phyloP scores from a whole-genome alignment of 1,140 invertebrate species.

The Hirudo medicinalis region DNA sequence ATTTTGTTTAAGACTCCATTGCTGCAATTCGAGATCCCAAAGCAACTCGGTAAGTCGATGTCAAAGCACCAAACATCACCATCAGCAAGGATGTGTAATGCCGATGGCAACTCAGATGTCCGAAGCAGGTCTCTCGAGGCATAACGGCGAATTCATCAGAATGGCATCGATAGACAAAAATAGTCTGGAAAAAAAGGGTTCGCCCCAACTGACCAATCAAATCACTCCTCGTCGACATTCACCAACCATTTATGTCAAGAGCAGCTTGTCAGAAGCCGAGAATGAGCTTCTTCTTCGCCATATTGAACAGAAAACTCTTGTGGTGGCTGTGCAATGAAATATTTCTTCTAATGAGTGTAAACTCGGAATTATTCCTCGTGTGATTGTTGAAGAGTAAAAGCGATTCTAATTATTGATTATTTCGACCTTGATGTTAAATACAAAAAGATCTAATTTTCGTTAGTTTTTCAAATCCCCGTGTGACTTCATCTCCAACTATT shows the following conservation, averaged over 20 bases:
- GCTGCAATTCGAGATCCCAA: slow-evolving; percentile 10
- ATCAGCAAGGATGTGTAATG: slow-evolving; percentile 20
- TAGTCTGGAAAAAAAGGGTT: not conserved
- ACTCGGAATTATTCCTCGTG: too few species aligned
- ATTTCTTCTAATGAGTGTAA: too few species aligned
- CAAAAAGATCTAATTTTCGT: too few species aligned
- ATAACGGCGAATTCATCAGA: not conserved
- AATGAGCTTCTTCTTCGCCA: slow-evolving; percentile 12
- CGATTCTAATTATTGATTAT: too few species aligned
- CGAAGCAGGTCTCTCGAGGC: slow-evolving; percentile 20
- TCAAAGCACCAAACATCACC: slow-evolving; percentile 17
- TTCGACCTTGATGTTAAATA: too few species aligned
- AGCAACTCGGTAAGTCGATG: slow-evolving; percentile 25
- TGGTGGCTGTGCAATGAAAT: too few species aligned
- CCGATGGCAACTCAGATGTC: slow-evolving; percentile 14
- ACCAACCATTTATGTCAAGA: slow-evolving; percentile 12
- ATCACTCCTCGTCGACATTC: slow-evolving; percentile 14
- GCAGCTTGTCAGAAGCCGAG: slow-evolving; percentile 6
- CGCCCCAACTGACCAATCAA: slow-evolving; percentile 4
- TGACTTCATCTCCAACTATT: too few species aligned
- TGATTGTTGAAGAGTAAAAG: too few species aligned
- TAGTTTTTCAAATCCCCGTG: too few species aligned
- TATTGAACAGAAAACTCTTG: too few species aligned
- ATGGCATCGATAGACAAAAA: too few species aligned
- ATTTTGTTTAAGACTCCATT: not conserved